These are phyloP conservation scores for Odiellus spinosus DNA, from an alignment of 2,888 invertebrate species.

Conservation along the genomic window DNA sequence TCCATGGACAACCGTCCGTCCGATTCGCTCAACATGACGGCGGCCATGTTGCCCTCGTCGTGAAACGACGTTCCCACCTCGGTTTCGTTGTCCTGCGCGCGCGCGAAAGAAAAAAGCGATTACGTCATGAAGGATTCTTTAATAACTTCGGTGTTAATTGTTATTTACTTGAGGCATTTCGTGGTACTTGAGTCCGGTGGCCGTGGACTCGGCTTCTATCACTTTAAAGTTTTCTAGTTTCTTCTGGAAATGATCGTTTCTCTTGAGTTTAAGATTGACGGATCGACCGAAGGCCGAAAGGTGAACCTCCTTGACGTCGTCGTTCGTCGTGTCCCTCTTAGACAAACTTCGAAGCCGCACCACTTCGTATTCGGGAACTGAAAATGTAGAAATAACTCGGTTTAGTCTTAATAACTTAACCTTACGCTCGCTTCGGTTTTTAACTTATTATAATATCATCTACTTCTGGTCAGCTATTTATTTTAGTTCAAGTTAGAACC, in stretches of 20 bases:
- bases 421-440: too few species aligned
- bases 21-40: conserved; percentile 65
- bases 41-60: conserved; percentile 70
- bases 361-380: conserved; percentile 69
- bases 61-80: conserved; percentile 75
- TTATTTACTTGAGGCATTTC: conserved; percentile 14
- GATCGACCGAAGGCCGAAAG: conserved; percentile 64
- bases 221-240: conserved; percentile 54
- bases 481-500: too few species aligned
- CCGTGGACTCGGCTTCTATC: conserved; percentile 50
- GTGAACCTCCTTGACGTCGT: conserved; percentile 35
- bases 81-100: conserved; percentile 10
- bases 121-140: too few species aligned
- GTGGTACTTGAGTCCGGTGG: conserved; percentile 18
- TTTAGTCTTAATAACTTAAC: background rate
- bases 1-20: conserved; percentile 57
- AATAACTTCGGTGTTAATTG: too few species aligned
- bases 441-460: too few species aligned
- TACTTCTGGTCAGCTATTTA: too few species aligned
- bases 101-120: background rate
- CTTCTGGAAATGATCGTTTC: conserved; percentile 59
- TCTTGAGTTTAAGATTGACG: conserved; percentile 53
- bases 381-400: conserved; percentile 17
- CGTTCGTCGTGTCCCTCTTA: conserved; percentile 15
- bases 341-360: conserved; percentile 41